Evolutionary conservation across 1,140 invertebrate genomes (phyloP), one percentile per base, ranked within the genome.

Genomic region (Triops cancriformis): DNA sequence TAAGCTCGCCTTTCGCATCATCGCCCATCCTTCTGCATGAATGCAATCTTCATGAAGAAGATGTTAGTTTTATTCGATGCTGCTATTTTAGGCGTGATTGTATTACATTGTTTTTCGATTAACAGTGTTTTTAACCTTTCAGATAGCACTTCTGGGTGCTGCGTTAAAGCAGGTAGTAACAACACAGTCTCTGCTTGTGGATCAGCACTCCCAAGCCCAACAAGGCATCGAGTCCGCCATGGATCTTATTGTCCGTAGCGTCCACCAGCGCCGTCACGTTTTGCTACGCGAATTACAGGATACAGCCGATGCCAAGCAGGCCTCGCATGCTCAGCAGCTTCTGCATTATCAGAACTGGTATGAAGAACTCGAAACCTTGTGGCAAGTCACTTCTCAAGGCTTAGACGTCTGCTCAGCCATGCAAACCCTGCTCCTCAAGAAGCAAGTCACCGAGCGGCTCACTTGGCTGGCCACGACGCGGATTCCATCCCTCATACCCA

Each of bases 381-480:
- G 51, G 10, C 51, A 64, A 64, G 51, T 64, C 0, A 64, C 51
- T 64, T 64, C 51, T 23, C 51, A 64, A 64, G 51, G 51, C 7
- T 64, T 64, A 23, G 51, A 64, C 51, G 51, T 64, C 14, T 64
- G 51, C 51, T 64, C 51, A 64, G 51, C 51, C 51, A 64, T 64
- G 51, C 51, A 64, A 64, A 64, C 51, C 51, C 51, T 64, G 1
- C 51, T 64, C n/a, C 51, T 64, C 51, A 64, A 64, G 10, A 64
- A 64, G 7, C 51, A 64, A 64, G 51, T 64, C 51, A 64, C n/a
- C 51, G 51, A 64, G 51, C 51, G 51, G 6, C 51, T 64, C n/a
- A 64, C 51, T 5, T 64, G 51, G 51, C 23, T 64, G 23, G 51
- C 14, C 51, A 64, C 51, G 6, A 64, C 51, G 0, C 9, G 14